Evolutionary conservation across 2,888 invertebrate species (phyloP), one percentile per base, ranked within the genome.

Genomic region (Acleris sparsana): DNA sequence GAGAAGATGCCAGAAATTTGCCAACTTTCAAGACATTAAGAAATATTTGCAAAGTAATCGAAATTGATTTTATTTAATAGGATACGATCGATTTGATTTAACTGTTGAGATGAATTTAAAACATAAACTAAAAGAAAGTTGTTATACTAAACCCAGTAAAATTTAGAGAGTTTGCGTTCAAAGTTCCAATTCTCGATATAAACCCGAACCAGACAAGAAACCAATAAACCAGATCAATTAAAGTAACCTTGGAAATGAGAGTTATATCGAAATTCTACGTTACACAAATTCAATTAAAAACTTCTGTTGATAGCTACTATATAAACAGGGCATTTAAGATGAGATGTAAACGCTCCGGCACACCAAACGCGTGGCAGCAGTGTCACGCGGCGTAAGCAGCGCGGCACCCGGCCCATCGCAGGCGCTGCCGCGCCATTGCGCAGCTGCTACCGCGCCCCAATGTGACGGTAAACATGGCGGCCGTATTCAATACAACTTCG

Each of bases 251-350:
- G 46, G 53, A 7, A 46, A 49, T 49, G 9, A 20, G 48, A 48
- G 22, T 53, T 48, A 48, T 53, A 39, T 62, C 33, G n/a, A 48
- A 62, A 62, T 39, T 39, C 17, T 1, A 17, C 48, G 20, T 22
- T 49, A 55, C 39, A 18, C 17, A 25, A 60, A 64, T 55, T 55
- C 29, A 59, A 64, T 64, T 55, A 59, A 43, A 4, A 57, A 57
- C 13, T 51, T 51, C 22, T 52, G 43, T 55, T 53, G 49, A 59
- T 18, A 43, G 58, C 18, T 48, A 48, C 48, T 53, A 29, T 5
- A 44, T 51, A 16, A 43, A 11, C 11, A 43, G 46, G 11, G 52
- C 39, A 33, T 33, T 33, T 33, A 11, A 33, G 39, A 39, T 13
- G 13, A 39, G 39, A 39, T 3, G 39, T 39, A n/a, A n/a, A n/a